Conservation (phyloP, 2,888 invertebrate species). For the Mongoloraphidia duomilia region DNA sequence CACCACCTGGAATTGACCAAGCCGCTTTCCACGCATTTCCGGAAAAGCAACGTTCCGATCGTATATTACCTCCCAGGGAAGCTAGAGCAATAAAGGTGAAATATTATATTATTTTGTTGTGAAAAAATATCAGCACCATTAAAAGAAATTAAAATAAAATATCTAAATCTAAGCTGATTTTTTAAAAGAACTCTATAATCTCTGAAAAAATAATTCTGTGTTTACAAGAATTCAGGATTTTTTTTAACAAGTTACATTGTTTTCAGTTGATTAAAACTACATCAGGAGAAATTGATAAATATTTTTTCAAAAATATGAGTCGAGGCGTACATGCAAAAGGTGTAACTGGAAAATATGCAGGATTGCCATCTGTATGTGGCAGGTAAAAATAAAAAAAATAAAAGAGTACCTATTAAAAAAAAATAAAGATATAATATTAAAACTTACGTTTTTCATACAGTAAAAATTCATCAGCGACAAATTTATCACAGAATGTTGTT, state of each 20-base stretch:
- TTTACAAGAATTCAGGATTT: too few relatives aligned
- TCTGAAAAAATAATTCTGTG: too few relatives aligned
- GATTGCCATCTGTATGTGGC: conserved; percentile 11
- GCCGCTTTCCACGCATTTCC: conserved; percentile 45
- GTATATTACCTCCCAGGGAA: conserved; percentile 36
- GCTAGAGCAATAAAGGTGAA: conserved; percentile 39
- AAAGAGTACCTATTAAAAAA: too few relatives aligned
- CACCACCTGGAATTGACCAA: conserved; percentile 60
- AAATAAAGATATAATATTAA: too few relatives aligned
- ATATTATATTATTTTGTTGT: not conserved
- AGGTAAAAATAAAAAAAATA: conserved; percentile 1
- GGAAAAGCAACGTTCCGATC: conserved; percentile 26
- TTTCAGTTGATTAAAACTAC: conserved; percentile 23
- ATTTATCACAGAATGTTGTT: conserved; percentile 9
- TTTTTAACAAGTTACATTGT: too few relatives aligned
- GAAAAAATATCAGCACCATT: too few relatives aligned
- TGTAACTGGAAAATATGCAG: conserved; percentile 15
- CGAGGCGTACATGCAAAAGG: conserved; percentile 24
- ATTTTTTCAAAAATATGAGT: conserved; percentile 38
- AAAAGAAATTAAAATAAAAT: too few relatives aligned
- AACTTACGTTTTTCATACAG: too few relatives aligned
- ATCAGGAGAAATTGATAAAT: conserved; percentile 42
- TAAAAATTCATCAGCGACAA: too few relatives aligned
- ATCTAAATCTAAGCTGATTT: too few relatives aligned
- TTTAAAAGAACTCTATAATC: too few relatives aligned